These are phyloP conservation scores for Zingel zingel DNA, from an alignment of 2,113 vertebrate genomes.

Conservation along the genomic window DNA sequence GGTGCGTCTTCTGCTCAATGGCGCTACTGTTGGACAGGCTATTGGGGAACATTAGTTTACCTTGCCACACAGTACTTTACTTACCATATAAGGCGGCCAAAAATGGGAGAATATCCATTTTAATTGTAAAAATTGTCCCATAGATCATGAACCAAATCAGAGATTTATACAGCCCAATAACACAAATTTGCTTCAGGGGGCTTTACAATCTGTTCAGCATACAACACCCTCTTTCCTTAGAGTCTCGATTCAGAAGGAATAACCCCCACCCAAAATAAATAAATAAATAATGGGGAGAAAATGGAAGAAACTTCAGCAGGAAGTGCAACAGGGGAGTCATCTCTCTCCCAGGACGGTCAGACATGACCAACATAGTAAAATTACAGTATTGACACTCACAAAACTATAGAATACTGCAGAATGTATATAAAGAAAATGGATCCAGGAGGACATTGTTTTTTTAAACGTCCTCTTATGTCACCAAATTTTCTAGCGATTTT, in stretches of 20 bases:
- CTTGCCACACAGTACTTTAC: neutral
- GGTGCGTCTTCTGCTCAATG: neutral
- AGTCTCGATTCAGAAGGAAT: neutral
- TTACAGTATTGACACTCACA: neutral
- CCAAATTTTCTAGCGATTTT: neutral
- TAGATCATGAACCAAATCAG: neutral
- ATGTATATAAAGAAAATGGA: neutral
- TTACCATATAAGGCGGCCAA: neutral
- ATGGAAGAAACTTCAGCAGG: neutral
- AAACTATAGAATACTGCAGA: too few species aligned
- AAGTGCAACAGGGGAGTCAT: neutral
- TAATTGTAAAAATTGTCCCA: neutral
- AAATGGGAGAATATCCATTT: neutral
- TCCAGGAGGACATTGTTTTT: neutral
- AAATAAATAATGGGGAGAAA: neutral
- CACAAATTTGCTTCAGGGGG: neutral
- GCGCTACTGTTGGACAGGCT: conserved; percentile 4
- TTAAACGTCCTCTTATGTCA: neutral
- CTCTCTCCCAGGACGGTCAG: too few species aligned
- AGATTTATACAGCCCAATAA: neutral
- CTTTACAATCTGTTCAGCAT: neutral
- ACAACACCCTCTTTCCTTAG: neutral
- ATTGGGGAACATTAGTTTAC: neutral
- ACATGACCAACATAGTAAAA: neutral
- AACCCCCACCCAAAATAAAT: too few species aligned